Evolutionary conservation across 2,888 invertebrate genomes (phyloP).

Genomic region (Halictus ligatus): DNA sequence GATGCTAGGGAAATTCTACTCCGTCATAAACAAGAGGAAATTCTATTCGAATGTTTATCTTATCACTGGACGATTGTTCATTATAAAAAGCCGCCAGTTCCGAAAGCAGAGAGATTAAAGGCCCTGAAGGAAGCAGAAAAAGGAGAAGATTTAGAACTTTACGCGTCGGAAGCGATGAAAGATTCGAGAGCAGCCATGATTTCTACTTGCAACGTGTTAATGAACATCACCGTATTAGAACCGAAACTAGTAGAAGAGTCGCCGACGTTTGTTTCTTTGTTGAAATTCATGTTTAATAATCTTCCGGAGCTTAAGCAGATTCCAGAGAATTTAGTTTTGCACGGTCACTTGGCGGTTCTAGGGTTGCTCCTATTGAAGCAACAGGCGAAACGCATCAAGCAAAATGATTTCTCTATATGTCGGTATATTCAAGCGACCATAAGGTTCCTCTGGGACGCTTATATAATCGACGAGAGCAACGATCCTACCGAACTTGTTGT

Average conservation of each 20-base stretch:
- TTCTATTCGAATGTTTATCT: conserved; percentile 91
- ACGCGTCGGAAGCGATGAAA: conserved; percentile 92
- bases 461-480: conserved; percentile 94
- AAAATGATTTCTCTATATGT: conserved; percentile 95
- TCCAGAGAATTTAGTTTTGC: conserved; percentile 93
- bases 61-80: conserved; percentile 95
- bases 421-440: conserved; percentile 95
- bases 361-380: conserved; percentile 94
- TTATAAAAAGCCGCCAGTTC: conserved; percentile 92
- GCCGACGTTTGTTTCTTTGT: conserved; percentile 90
- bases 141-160: conserved; percentile 87
- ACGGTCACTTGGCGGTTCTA: conserved; percentile 93
- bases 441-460: conserved; percentile 96
- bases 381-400: conserved; percentile 92
- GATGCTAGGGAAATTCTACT: conserved; percentile 92
- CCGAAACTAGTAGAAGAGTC: conserved; percentile 93
- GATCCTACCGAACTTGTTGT: conserved; percentile 93
- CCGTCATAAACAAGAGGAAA: conserved; percentile 91
- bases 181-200: conserved; percentile 94
- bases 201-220: conserved; percentile 95
- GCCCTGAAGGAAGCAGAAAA: conserved; percentile 91
- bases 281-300: conserved; percentile 94
- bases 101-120: conserved; percentile 92
- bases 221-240: conserved; percentile 96
- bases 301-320: conserved; percentile 93